A percentile compares a stretch with the other conserved stretches of the same genome.
Conservation (phyloP, 92 coral and sea anemone species). For the Phenganax marumi region DNA sequence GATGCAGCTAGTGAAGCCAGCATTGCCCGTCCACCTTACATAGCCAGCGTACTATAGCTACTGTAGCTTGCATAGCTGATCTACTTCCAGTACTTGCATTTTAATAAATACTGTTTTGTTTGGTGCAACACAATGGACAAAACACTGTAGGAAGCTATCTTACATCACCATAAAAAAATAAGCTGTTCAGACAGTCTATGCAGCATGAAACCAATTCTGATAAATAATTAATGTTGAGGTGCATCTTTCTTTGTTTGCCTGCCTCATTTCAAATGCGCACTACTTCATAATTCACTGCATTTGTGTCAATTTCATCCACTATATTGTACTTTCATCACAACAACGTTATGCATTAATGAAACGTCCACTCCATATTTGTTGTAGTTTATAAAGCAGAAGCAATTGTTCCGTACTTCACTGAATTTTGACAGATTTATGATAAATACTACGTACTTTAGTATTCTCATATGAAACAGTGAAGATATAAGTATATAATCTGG, state of each 20-base stretch:
- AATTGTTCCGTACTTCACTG: too few relatives aligned
- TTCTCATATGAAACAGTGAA: not conserved
- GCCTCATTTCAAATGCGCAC: slow-evolving; percentile 5
- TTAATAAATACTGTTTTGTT: too few relatives aligned
- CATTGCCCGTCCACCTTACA: too few relatives aligned
- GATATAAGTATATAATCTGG: not conserved
- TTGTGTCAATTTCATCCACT: slow-evolving; percentile 8
- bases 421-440: not conserved
- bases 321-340: not conserved
- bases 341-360: not conserved
- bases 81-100: too few relatives aligned
- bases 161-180: too few relatives aligned
- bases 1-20: too few relatives aligned
- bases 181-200: not conserved
- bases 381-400: too few relatives aligned
- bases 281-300: not conserved
- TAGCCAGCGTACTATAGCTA: too few relatives aligned
- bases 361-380: too few relatives aligned
- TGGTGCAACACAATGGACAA: too few relatives aligned
- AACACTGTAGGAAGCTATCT: too few relatives aligned
- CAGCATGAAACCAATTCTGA: not conserved
- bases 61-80: too few relatives aligned
- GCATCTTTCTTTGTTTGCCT: not conserved
- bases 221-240: slow-evolving; percentile 14
- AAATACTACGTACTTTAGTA: not conserved